phyloP scores from a whole-genome alignment of 2,113 vertebrate genomes.

The Upupa epops region DNA sequence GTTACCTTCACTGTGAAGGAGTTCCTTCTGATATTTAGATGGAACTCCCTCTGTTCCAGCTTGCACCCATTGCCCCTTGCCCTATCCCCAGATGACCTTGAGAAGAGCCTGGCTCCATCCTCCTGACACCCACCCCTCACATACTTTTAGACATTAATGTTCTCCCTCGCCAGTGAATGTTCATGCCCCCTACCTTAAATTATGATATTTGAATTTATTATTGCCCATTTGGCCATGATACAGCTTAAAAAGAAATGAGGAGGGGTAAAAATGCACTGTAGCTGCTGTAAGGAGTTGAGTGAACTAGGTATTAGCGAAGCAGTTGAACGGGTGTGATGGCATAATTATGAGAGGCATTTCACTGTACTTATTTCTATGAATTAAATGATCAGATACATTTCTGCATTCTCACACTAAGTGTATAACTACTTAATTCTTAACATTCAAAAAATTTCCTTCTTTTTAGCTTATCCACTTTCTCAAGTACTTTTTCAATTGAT shows the following conservation, averaged over 20 bases:
- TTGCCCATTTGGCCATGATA: background rate
- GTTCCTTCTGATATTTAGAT: too few relatives aligned
- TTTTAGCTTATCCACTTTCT: background rate
- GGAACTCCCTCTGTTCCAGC: too few relatives aligned
- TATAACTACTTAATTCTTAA: background rate
- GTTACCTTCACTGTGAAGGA: too few relatives aligned
- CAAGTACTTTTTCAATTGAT: background rate
- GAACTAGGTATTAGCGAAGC: background rate
- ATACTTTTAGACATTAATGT: too few relatives aligned
- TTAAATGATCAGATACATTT: background rate
- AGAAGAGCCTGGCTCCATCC: too few relatives aligned
- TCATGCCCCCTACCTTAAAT: background rate
- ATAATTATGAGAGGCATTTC: background rate
- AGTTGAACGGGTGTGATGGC: background rate
- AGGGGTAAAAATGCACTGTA: background rate
- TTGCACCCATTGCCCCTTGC: too few relatives aligned
- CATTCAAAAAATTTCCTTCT: too few relatives aligned
- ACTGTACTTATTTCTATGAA: background rate
- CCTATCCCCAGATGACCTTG: too few relatives aligned
- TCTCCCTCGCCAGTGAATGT: background rate
- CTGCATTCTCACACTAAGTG: background rate
- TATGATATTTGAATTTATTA: background rate
- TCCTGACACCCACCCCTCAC: too few relatives aligned
- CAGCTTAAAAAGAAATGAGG: background rate
- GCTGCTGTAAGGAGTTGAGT: background rate